Evolutionary conservation across 2,888 invertebrate species (phyloP).

Genomic region (Orthosia gracilis): DNA sequence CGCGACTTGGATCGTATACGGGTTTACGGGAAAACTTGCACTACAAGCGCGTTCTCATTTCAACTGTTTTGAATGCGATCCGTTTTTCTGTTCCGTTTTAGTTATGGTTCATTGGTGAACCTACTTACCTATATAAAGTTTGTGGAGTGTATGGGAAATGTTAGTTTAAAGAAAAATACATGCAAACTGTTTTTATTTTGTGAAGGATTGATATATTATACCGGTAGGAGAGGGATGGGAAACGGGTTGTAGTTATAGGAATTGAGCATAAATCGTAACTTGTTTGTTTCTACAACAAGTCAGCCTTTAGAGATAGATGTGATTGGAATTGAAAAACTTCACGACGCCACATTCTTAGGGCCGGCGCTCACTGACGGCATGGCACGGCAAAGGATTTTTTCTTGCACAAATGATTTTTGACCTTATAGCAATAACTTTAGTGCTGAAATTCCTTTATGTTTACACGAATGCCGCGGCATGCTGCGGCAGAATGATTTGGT

Average conservation of each 20-base stretch:
- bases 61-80: slow-evolving; percentile 62
- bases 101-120: slow-evolving; percentile 35
- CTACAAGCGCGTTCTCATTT: slow-evolving; percentile 66
- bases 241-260: neutral
- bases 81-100: slow-evolving; percentile 65
- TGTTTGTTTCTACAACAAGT: too few relatives aligned
- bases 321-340: too few relatives aligned
- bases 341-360: too few relatives aligned
- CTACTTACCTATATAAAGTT: slow-evolving; percentile 13
- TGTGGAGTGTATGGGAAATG: neutral
- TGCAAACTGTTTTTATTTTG: neutral
- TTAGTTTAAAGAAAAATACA: neutral
- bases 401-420: too few relatives aligned
- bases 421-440: too few relatives aligned
- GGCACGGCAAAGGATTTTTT: too few relatives aligned
- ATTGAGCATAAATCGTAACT: too few relatives aligned
- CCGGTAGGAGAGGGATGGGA: neutral
- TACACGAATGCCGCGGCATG: too few relatives aligned
- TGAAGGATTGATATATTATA: neutral
- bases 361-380: too few relatives aligned
- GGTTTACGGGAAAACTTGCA: slow-evolving; percentile 72
- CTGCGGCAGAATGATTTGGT: too few relatives aligned
- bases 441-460: too few relatives aligned
- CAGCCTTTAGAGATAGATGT: too few relatives aligned
- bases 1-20: slow-evolving; percentile 67